Conservation (phyloP, 2,888 invertebrate species). For the Calameuta filiformis region DNA sequence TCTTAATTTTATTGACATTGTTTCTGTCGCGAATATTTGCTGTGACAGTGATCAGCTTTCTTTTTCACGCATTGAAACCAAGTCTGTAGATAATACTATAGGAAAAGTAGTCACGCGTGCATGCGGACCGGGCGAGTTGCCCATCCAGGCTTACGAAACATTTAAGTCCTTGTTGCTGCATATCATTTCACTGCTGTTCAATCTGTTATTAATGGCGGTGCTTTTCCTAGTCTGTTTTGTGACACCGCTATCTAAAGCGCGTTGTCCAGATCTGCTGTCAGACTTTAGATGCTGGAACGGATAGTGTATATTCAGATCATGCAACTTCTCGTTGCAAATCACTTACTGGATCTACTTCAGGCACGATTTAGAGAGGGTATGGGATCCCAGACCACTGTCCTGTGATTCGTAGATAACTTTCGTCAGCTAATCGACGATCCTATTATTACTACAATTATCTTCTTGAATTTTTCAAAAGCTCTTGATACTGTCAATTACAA, state of each 20-base stretch:
- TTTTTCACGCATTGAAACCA: neutral
- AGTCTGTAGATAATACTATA: neutral
- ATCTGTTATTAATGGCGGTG: neutral
- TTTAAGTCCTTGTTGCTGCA: neutral
- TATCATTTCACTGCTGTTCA: neutral
- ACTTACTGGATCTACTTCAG: too few species aligned
- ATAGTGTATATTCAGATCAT: too few species aligned
- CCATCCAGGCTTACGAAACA: neutral
- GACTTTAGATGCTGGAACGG: too few species aligned
- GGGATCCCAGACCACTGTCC: too few species aligned
- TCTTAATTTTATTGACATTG: neutral
- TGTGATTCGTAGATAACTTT: too few species aligned
- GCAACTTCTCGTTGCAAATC: too few species aligned
- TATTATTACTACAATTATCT: neutral
- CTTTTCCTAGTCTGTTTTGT: neutral
- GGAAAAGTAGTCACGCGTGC: neutral
- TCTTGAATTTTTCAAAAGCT: neutral
- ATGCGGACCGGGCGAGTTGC: neutral
- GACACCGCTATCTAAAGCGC: too few species aligned
- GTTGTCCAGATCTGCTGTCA: neutral
- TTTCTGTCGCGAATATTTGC: too few species aligned
- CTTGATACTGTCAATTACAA: slow-evolving; percentile 10
- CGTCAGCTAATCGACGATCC: too few species aligned
- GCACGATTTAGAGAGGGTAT: too few species aligned
- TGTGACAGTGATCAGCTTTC: too few species aligned